A percentile compares a stretch with the other conserved stretches of the same genome.
Evolutionary conservation across 2,797 vertebrate species (phyloP).

Genomic region (Todus mexicanus): DNA sequence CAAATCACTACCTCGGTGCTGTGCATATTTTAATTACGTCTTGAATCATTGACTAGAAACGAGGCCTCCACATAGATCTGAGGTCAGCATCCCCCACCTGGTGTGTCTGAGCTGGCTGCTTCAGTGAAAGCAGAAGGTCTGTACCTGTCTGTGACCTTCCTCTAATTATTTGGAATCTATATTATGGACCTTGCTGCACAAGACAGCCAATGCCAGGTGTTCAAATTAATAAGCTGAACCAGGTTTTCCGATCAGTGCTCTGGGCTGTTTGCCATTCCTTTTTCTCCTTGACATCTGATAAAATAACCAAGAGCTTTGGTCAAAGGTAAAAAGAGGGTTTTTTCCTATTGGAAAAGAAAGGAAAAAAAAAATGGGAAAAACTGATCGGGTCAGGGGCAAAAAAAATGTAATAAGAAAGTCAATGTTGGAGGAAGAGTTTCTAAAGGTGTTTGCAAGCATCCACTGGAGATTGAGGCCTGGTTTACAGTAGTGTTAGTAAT

Average conservation of each 20-base stretch:
- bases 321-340: not conserved
- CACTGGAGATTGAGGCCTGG: not conserved
- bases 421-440: not conserved
- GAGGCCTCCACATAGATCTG: not conserved
- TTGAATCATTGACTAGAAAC: not conserved
- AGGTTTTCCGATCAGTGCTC: slow-evolving; percentile 36
- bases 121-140: slow-evolving; percentile 17
- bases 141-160: slow-evolving; percentile 29
- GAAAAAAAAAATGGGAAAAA: not conserved
- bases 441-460: not conserved
- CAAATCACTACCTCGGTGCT: not conserved
- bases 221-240: slow-evolving; percentile 61
- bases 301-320: slow-evolving; percentile 21
- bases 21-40: slow-evolving; percentile 19
- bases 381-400: not conserved
- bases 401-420: not conserved
- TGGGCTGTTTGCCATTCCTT: slow-evolving; percentile 56
- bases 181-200: slow-evolving; percentile 17
- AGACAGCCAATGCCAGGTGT: slow-evolving; percentile 44
- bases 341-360: not conserved
- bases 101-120: not conserved
- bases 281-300: slow-evolving; percentile 26
- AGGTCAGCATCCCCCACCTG: slow-evolving; percentile 3
- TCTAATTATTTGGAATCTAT: slow-evolving; percentile 65
- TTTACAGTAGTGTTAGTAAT: not conserved